phyloP scores from a whole-genome alignment of 2,113 vertebrate genomes.

The Cnemophilus loriae region DNA sequence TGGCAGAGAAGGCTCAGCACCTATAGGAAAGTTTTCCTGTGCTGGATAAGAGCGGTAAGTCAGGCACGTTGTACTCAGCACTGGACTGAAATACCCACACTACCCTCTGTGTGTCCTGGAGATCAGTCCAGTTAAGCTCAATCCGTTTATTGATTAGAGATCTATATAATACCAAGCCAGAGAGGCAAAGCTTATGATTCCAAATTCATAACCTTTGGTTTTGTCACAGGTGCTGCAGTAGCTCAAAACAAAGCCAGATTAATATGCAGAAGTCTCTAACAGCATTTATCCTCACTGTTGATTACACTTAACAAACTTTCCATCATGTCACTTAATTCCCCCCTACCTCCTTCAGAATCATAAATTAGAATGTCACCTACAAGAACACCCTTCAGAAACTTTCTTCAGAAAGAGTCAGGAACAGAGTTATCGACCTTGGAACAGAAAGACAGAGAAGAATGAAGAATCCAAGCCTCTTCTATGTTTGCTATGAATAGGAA shows the following conservation, averaged over 20 bases:
- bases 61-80: background rate
- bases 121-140: background rate
- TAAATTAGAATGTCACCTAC: slow-evolving; percentile 44
- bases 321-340: slow-evolving; percentile 40
- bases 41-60: background rate
- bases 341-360: slow-evolving; percentile 3
- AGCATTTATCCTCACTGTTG: slow-evolving; percentile 33
- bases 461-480: background rate
- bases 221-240: background rate
- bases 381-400: slow-evolving; percentile 34
- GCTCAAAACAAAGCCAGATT: slow-evolving; percentile 37
- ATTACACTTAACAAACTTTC: slow-evolving; percentile 60
- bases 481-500: background rate
- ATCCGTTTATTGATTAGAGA: background rate
- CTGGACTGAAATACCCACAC: background rate
- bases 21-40: fast-evolving
- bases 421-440: background rate
- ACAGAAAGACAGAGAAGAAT: background rate
- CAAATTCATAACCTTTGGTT: slow-evolving; percentile 1
- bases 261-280: slow-evolving; percentile 43
- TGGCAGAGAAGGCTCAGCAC: background rate
- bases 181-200: background rate
- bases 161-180: background rate
- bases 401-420: background rate
- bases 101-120: background rate